Conservation (phyloP, 1,140 invertebrate genomes). For the Euglossa dilemma region DNA sequence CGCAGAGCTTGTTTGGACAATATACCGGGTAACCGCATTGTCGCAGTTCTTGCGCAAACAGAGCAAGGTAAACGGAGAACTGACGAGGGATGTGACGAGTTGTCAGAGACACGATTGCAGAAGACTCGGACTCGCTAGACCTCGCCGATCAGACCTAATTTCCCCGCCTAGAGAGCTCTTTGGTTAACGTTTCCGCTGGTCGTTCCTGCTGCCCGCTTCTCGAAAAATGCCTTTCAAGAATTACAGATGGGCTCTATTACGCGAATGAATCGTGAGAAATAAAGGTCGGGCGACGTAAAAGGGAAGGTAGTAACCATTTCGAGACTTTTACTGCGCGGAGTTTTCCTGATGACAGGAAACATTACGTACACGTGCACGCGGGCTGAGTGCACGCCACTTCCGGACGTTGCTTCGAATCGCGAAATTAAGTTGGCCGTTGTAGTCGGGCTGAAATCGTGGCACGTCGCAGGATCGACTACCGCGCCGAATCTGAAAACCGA, state of each 20-base stretch:
- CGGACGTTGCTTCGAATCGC: not conserved
- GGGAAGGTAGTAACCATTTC: conserved; percentile 26
- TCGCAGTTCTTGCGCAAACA: conserved; percentile 29
- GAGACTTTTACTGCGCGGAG: conserved; percentile 44
- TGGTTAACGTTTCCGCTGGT: not conserved
- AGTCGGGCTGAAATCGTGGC: not conserved
- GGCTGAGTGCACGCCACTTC: not conserved
- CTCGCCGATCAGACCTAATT: no score
- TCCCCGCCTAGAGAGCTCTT: not conserved
- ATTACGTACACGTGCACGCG: conserved; percentile 22
- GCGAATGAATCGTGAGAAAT: conserved; percentile 24
- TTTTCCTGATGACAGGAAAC: conserved; percentile 49
- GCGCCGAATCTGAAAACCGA: conserved; percentile 2
- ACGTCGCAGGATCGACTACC: not conserved
- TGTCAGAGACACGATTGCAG: conserved; percentile 8
- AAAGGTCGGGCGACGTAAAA: conserved; percentile 39
- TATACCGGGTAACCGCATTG: not conserved
- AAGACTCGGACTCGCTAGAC: not conserved
- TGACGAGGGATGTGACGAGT: conserved; percentile 42
- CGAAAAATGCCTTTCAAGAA: conserved; percentile 7
- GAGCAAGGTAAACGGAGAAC: conserved; percentile 54
- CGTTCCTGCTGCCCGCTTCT: not conserved
- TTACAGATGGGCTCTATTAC: not conserved
- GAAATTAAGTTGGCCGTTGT: conserved; percentile 14
- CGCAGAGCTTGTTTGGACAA: conserved; percentile 56